Percentiles rank a stretch among this genome's conserved stretches.
phyloP scores from a whole-genome alignment of 2,797 vertebrate species.

The Paramormyrops hopkinsi region DNA sequence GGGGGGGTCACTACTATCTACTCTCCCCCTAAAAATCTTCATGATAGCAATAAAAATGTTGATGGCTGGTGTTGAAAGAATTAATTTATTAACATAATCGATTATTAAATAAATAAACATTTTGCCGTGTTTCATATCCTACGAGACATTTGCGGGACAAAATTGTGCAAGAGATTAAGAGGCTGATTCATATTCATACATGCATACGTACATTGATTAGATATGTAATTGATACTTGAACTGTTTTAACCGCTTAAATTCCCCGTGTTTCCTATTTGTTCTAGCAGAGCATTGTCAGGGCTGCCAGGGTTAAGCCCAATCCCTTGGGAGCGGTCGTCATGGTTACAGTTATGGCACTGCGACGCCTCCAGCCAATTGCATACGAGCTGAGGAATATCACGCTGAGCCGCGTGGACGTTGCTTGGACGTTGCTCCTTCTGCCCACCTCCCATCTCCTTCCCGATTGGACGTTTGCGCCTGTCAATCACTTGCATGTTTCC shows the following conservation, averaged over 20 bases:
- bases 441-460: not conserved
- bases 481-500: not conserved
- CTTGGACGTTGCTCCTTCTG: not conserved
- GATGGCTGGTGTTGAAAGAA: not conserved
- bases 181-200: not conserved
- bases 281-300: not conserved
- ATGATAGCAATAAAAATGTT: not conserved
- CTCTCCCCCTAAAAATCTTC: not conserved
- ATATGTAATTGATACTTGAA: not conserved
- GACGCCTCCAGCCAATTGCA: not conserved
- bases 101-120: not conserved
- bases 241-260: constrained; percentile 10
- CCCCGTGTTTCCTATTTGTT: not conserved
- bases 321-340: not conserved
- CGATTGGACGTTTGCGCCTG: not conserved
- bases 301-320: not conserved
- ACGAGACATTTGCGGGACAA: not conserved
- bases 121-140: not conserved
- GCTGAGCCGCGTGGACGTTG: not conserved
- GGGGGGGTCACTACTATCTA: not conserved
- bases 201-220: constrained; percentile 8
- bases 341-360: not conserved
- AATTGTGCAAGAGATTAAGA: not conserved
- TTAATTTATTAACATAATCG: not conserved
- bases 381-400: not conserved